Percentiles rank a stretch among this genome's conserved stretches.
These are phyloP conservation scores for Dendronephthya gigantea DNA, from an alignment of 64 coral and sea anemone genomes.

Conservation along the genomic window DNA sequence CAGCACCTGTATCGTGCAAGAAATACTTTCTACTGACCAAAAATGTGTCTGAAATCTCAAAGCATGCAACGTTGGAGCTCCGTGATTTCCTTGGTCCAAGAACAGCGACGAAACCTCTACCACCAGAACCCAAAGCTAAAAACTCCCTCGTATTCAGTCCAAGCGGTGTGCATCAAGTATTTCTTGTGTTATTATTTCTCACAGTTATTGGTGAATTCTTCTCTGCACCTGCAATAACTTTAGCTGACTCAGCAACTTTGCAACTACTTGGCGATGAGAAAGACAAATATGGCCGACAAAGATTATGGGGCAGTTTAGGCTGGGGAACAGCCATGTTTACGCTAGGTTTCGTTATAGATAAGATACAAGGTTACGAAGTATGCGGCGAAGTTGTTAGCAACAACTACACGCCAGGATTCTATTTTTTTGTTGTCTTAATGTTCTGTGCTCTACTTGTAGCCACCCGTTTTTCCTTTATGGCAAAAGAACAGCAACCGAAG, in stretches of 20 bases:
- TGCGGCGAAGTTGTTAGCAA: conserved; percentile 94
- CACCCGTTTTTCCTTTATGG: conserved; percentile 77
- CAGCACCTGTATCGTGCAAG: conserved; percentile 86
- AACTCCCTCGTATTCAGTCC: conserved; percentile 82
- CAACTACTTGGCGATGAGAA: conserved; percentile 88
- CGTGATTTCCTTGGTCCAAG: conserved; percentile 70
- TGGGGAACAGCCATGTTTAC: conserved; percentile 96
- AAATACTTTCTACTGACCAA: conserved; percentile 96
- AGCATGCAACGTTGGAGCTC: conserved; percentile 62
- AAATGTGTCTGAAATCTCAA: conserved; percentile 85
- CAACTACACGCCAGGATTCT: conserved; percentile 94
- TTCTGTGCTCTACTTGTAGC: conserved; percentile 70
- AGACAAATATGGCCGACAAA: conserved; percentile 82
- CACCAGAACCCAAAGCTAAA: conserved; percentile 86
- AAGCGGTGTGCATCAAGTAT: conserved; percentile 86
- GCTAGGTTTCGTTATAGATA: conserved; percentile 92
- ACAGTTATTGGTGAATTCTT: conserved; percentile 93
- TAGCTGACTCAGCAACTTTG: conserved; percentile 91
- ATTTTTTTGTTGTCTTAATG: conserved; percentile 99
- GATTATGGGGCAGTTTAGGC: conserved; percentile 88
- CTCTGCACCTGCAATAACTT: conserved; percentile 89
- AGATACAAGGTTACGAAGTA: conserved; percentile 82
- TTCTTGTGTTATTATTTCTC: conserved; percentile 84
- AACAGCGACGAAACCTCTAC: conserved; percentile 54
- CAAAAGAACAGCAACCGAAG: conserved; percentile 30